Base-by-base conservation (phyloP, 92 coral and sea anemone species). In the Anthopleura xanthogrammica region DNA sequence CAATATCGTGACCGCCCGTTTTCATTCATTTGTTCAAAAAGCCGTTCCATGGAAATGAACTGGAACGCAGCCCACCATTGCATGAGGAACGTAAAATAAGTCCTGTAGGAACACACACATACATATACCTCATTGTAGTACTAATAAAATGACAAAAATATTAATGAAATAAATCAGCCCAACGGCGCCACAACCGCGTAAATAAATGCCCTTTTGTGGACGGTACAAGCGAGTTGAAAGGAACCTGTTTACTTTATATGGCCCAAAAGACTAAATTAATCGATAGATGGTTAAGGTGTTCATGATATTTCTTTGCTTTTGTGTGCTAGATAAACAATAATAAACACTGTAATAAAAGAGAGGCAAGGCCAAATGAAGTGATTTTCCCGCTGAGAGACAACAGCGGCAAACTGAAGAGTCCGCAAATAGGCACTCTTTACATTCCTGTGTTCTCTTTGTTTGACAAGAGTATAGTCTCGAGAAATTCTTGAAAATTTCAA, bases 321-420 rank as follows among this genome's bases (percentile, higher is more conserved):
- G 94, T 93, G 93, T 83, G 86, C 87, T 93, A 89, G 79, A 85
- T 90, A 91, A 93, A 93, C 97, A 93, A 76, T 78, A 79, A 71
- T 77, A 81, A 86, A 87, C 81, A 77, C 66, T 85, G 87, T 91
- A 85, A 89, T 83, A 86, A 83, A 83, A 48, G 77, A 76, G 77
- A 87, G 76, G 82, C 65, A 66, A 70, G 77, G 77, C 65, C 41
- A 76, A 76, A 42, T n/a, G 86, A 13, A 72, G 20, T 75, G 72
- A 43, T 60, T 60, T 68, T 36, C 41, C 19, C 16, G 77, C 36
- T 41, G 86, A 83, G 72, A 82, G 82, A 84, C 87, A 84, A 77
- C 75, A 80, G 88, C 87, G 87, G 87, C 87, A 77, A 84, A 16
- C 80, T 84, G 81, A 84, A 76, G 80, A 79, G 80, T 57, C 22